These are phyloP conservation scores for Pseudococcus viburni DNA, from an alignment of 2,888 invertebrate species.

Conservation along the genomic window DNA sequence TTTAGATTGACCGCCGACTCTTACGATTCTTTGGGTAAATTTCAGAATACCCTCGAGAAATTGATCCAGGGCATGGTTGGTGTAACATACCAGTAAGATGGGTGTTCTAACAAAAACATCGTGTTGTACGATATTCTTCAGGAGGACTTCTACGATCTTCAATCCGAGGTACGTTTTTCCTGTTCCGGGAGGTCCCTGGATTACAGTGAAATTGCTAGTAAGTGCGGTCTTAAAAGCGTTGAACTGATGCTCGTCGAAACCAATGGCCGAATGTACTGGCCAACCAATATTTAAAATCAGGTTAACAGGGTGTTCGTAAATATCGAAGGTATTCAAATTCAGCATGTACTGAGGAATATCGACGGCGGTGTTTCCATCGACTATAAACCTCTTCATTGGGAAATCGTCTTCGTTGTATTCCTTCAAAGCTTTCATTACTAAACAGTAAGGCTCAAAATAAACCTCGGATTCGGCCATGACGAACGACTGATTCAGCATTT, in stretches of 20 bases:
- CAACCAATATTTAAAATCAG: slow-evolving; percentile 60
- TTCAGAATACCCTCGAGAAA: slow-evolving; percentile 81
- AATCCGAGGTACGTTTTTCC: slow-evolving; percentile 84
- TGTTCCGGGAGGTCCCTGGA: slow-evolving; percentile 91
- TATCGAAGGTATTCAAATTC: neutral
- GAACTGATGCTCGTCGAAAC: slow-evolving; percentile 79
- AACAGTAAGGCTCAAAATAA: slow-evolving; percentile 87
- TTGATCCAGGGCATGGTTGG: slow-evolving; percentile 90
- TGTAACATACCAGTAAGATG: slow-evolving; percentile 85
- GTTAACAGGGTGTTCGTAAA: neutral
- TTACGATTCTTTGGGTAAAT: slow-evolving; percentile 76
- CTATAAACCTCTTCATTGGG: slow-evolving; percentile 80
- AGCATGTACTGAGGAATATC: slow-evolving; percentile 72
- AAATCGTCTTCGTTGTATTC: slow-evolving; percentile 75
- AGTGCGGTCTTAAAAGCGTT: slow-evolving; percentile 80
- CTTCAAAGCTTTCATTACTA: slow-evolving; percentile 80
- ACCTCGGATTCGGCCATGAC: slow-evolving; percentile 77
- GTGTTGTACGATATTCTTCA: slow-evolving; percentile 49
- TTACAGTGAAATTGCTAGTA: slow-evolving; percentile 81
- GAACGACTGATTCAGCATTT: neutral
- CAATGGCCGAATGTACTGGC: slow-evolving; percentile 71
- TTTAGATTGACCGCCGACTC: slow-evolving; percentile 81
- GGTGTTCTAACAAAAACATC: slow-evolving; percentile 43
- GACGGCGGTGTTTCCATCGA: slow-evolving; percentile 72
- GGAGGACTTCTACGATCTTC: slow-evolving; percentile 77